Percentiles rank a stretch among this genome's conserved stretches.
Evolutionary conservation across 2,888 invertebrate species (phyloP).

Genomic region (Drosophila mercatorum): DNA sequence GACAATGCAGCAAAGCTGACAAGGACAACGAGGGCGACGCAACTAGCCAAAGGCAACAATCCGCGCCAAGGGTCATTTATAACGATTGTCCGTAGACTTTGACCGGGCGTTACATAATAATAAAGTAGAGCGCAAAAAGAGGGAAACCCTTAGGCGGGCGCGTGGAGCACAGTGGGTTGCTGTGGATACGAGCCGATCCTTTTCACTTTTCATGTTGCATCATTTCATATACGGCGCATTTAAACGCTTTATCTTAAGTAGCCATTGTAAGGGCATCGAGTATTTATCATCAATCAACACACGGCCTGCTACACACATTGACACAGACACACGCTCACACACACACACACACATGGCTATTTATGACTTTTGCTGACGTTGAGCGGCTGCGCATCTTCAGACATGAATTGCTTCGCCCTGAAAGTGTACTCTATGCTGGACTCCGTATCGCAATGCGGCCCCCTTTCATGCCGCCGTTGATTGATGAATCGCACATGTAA

Average conservation of each 20-base stretch:
- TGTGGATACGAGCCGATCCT: conserved; percentile 42
- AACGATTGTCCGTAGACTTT: conserved; percentile 58
- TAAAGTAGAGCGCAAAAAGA: conserved; percentile 55
- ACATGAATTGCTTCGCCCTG: conserved; percentile 26
- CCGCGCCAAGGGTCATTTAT: conserved; percentile 76
- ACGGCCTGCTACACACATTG: conserved; percentile 59
- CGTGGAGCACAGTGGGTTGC: background rate
- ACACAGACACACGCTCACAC: conserved; percentile 10
- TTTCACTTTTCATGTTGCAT: conserved; percentile 76
- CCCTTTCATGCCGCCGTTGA: conserved; percentile 46
- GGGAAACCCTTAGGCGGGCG: conserved; percentile 11
- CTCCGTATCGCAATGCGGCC: background rate
- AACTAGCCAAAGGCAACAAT: conserved; percentile 41
- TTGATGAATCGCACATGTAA: conserved; percentile 82
- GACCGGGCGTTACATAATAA: conserved; percentile 66
- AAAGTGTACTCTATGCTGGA: conserved; percentile 26
- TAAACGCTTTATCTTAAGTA: conserved; percentile 79
- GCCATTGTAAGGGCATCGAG: conserved; percentile 59
- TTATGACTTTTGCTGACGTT: conserved; percentile 73
- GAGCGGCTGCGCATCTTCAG: conserved; percentile 53
- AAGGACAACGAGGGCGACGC: conserved; percentile 29
- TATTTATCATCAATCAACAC: conserved; percentile 79
- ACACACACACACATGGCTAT: conserved; percentile 40
- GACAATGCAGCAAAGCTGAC: conserved; percentile 58
- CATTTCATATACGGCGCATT: conserved; percentile 79